Conservation (phyloP, 2,113 vertebrate species). For the Phyllostomus discolor region DNA sequence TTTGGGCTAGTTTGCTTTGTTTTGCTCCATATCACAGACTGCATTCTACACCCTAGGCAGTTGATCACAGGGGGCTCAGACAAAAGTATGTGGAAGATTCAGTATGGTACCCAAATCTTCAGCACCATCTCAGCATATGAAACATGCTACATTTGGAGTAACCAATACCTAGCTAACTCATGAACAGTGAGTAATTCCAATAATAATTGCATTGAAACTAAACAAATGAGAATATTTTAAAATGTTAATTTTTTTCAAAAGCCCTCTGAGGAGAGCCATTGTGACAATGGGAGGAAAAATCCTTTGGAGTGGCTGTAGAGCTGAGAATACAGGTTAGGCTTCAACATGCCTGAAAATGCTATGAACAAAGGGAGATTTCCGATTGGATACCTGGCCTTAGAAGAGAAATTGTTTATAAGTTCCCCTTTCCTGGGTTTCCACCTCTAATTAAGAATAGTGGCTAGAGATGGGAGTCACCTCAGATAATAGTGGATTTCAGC, state of each 20-base stretch:
- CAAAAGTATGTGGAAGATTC: not conserved
- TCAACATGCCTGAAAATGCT: not conserved
- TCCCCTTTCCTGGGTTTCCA: not conserved
- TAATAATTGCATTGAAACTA: constrained; percentile 31
- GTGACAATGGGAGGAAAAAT: not conserved
- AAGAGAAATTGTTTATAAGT: not conserved
- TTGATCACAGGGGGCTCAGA: not conserved
- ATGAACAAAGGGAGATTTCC: not conserved
- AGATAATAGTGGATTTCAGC: constrained; percentile 6
- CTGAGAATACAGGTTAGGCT: not conserved
- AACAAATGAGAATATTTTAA: constrained; percentile 2
- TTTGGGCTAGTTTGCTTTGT: not conserved
- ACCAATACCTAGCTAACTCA: not conserved
- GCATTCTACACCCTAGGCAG: not conserved
- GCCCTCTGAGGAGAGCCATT: not conserved
- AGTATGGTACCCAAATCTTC: not conserved
- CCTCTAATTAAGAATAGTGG: not conserved
- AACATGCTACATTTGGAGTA: not conserved
- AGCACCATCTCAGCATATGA: not conserved
- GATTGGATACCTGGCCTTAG: not conserved
- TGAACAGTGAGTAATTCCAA: constrained; percentile 17
- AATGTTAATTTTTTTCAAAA: constrained; percentile 32
- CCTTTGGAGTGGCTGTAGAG: not conserved
- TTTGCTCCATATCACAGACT: constrained; percentile 8
- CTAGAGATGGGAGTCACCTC: not conserved